Evolutionary conservation across 2,888 invertebrate species (phyloP).

Genomic region (Acanthococcus lagerstroemiae): DNA sequence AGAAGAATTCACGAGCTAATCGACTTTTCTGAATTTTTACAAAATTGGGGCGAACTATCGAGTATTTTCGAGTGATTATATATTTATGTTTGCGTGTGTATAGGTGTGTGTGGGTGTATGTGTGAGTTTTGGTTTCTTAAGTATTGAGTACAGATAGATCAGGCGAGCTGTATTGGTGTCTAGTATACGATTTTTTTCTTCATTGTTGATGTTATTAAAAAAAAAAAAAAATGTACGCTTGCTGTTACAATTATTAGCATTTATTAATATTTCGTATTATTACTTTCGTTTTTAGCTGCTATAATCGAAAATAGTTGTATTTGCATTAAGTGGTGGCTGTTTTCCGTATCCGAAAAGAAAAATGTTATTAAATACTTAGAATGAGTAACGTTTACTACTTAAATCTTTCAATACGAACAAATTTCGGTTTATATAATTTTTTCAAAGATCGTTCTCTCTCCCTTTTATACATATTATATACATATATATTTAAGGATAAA

Average conservation of each 20-base stretch:
- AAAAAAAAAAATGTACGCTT: conserved; percentile 21
- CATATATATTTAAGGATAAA: conserved; percentile 20
- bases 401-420: conserved; percentile 16
- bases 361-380: no score
- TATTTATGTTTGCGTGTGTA: no score
- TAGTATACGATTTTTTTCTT: conserved; percentile 26
- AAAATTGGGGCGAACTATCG: no score
- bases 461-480: conserved; percentile 15
- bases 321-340: conserved; percentile 21
- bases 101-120: no score
- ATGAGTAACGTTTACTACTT: no score
- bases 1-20: conserved; percentile 8
- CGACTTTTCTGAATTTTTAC: conserved; percentile 11
- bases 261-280: conserved; percentile 19
- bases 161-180: conserved; percentile 1
- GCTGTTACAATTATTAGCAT: conserved; percentile 21
- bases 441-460: conserved; percentile 8
- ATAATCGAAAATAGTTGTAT: conserved; percentile 2
- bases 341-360: conserved; percentile 13
- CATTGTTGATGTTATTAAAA: conserved; percentile 22
- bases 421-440: conserved; percentile 3
- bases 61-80: no score
- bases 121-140: no score
- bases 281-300: conserved; percentile 1
- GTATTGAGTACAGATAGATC: background rate